A percentile compares a stretch with the other conserved stretches of the same genome.
Conservation (phyloP, 2,888 invertebrate genomes). For the Camptogramma bilineatum region DNA sequence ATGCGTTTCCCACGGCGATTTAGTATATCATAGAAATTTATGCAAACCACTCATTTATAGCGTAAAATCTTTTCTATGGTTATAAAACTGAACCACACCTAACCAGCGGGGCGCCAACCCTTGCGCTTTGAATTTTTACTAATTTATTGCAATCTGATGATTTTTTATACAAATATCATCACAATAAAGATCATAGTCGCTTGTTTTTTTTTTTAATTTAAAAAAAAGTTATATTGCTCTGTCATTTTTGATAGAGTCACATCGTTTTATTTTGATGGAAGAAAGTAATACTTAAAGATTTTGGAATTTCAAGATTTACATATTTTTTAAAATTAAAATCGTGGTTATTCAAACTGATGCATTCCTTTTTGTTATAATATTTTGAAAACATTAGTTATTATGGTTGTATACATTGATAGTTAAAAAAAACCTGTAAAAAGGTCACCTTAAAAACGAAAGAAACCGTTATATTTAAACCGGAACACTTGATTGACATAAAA, state of each 20-base stretch:
- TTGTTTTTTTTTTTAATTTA: slow-evolving; percentile 14
- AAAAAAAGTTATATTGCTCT: slow-evolving; percentile 38
- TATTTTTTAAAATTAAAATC: too few species aligned
- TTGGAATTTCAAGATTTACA: slow-evolving; percentile 26
- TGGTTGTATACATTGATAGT: too few species aligned
- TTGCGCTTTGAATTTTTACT: slow-evolving; percentile 37
- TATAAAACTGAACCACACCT: slow-evolving; percentile 23
- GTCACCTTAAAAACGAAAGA: background rate
- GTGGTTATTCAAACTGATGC: too few species aligned
- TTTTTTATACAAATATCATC: slow-evolving; percentile 33
- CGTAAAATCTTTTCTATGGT: slow-evolving; percentile 54
- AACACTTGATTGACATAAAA: slow-evolving; percentile 47
- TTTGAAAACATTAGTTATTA: too few species aligned
- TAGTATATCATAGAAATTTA: slow-evolving; percentile 61
- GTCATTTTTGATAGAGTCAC: slow-evolving; percentile 51
- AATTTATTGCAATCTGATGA: slow-evolving; percentile 35
- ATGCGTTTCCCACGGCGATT: slow-evolving; percentile 62
- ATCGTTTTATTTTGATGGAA: slow-evolving; percentile 50
- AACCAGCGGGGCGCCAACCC: slow-evolving; percentile 52
- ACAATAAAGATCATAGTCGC: slow-evolving; percentile 8
- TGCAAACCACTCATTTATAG: slow-evolving; percentile 62
- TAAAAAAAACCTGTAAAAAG: too few species aligned
- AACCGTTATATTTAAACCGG: slow-evolving; percentile 44
- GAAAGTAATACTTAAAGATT: slow-evolving; percentile 45
- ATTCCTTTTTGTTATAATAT: too few species aligned